A percentile compares a stretch with the other conserved stretches of the same genome.
Evolutionary conservation across 1,140 invertebrate genomes (phyloP).

Genomic region (Akabosia matsudoensis): DNA sequence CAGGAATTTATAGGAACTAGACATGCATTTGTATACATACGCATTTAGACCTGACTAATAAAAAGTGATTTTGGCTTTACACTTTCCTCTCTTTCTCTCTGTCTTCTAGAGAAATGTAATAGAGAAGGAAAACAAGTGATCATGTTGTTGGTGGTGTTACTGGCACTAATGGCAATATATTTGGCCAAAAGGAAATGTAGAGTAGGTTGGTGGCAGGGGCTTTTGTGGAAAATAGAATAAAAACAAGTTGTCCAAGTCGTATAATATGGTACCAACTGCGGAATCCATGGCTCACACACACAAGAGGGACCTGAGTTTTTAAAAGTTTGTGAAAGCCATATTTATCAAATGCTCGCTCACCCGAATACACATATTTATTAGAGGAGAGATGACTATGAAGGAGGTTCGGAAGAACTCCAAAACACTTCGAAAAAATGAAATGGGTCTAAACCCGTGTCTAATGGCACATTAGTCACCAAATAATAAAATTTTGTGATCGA

Average conservation of each 20-base stretch:
- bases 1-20: too few species aligned
- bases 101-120: too few species aligned
- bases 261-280: not conserved
- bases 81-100: too few species aligned
- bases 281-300: not conserved
- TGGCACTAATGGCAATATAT: not conserved
- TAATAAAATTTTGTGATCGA: too few species aligned
- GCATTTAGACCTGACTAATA: constrained; percentile 3
- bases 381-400: too few species aligned
- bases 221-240: too few species aligned
- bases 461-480: not conserved
- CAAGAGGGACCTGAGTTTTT: too few species aligned
- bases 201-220: not conserved
- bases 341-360: constrained; percentile 19
- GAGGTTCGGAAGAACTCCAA: not conserved
- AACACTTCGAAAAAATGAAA: not conserved
- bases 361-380: not conserved
- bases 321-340: constrained; percentile 22
- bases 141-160: not conserved
- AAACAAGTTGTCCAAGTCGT: not conserved
- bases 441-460: not conserved
- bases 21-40: not conserved
- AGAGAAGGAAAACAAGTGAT: not conserved
- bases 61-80: constrained; percentile 11
- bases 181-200: not conserved